A percentile compares a stretch with the other conserved stretches of the same genome.
These are phyloP conservation scores for Perdix hodgsoniae DNA, from an alignment of 2,797 vertebrate genomes.

Conservation along the genomic window DNA sequence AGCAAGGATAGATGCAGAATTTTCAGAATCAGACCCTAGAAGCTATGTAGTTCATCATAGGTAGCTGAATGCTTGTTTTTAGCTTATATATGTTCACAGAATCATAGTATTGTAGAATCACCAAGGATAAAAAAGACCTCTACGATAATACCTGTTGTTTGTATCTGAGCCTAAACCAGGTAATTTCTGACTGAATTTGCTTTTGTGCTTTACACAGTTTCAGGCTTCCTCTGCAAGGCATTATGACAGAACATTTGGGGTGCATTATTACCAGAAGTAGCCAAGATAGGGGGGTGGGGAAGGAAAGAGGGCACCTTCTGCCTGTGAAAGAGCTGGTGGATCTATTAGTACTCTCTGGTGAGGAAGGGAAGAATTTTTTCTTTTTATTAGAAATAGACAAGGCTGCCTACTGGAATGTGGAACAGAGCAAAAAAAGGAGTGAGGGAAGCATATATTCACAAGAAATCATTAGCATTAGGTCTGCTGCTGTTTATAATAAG, in stretches of 20 bases:
- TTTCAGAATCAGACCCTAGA: not conserved
- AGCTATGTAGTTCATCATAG: not conserved
- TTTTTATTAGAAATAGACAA: conserved; percentile 29
- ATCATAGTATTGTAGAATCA: no score
- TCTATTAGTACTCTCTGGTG: not conserved
- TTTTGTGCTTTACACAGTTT: conserved; percentile 19
- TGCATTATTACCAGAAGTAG: not conserved
- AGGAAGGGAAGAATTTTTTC: not conserved
- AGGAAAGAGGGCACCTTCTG: not conserved
- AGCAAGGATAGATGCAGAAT: not conserved
- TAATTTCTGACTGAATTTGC: conserved; percentile 4
- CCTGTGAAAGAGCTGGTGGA: not conserved
- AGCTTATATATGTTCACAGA: no score
- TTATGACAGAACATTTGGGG: conserved; percentile 18
- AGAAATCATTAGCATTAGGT: not conserved
- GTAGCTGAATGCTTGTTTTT: not conserved
- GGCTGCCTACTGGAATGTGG: not conserved
- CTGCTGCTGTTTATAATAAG: conserved; percentile 8
- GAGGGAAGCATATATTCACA: not conserved
- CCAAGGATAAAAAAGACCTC: no score
- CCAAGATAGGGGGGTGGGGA: not conserved
- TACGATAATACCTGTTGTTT: not conserved
- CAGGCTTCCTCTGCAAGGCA: not conserved
- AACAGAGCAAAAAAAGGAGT: not conserved
- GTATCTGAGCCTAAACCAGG: conserved; percentile 9